Conservation (phyloP, 1,140 invertebrate genomes). For the Drosophila carrolli region DNA sequence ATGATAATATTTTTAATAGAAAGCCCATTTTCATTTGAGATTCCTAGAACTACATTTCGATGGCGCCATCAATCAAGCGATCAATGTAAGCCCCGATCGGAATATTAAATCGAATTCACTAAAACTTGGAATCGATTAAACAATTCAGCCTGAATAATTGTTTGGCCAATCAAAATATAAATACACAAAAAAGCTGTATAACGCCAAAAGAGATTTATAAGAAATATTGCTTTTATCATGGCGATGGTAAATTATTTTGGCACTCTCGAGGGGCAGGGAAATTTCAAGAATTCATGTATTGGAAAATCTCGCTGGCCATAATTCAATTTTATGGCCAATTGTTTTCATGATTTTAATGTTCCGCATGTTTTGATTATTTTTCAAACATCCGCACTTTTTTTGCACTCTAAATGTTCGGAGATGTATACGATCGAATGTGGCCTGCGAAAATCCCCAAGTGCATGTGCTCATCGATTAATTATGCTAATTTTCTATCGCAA, state of each 20-base stretch:
- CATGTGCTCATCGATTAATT: slow-evolving; percentile 55
- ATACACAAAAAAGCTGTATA: slow-evolving; percentile 17
- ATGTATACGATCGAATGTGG: slow-evolving; percentile 6
- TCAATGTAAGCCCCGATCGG: slow-evolving; percentile 5
- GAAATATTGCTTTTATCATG: slow-evolving; percentile 41
- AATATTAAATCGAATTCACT: slow-evolving; percentile 6
- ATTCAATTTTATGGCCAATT: slow-evolving; percentile 67
- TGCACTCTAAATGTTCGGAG: slow-evolving; percentile 5
- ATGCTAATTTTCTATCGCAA: slow-evolving; percentile 37
- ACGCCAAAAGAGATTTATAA: neutral
- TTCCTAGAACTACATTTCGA: slow-evolving; percentile 1
- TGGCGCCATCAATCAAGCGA: slow-evolving; percentile 3
- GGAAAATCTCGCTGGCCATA: slow-evolving; percentile 40
- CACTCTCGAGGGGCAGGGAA: neutral
- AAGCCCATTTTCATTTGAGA: too few relatives aligned
- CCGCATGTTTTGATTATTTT: slow-evolving; percentile 40
- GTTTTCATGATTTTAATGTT: slow-evolving; percentile 44
- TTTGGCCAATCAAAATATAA: slow-evolving; percentile 39
- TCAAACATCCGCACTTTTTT: slow-evolving; percentile 19
- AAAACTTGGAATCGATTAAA: slow-evolving; percentile 8
- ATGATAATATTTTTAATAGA: too few relatives aligned
- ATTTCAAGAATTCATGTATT: slow-evolving; percentile 33
- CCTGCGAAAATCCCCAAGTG: slow-evolving; percentile 28
- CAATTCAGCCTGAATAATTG: slow-evolving; percentile 12
- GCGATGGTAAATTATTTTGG: neutral